Percentiles rank a stretch among this genome's conserved stretches.
These are phyloP conservation scores for Nansenia antarctica DNA, from an alignment of 2,113 vertebrate species.

Conservation along the genomic window DNA sequence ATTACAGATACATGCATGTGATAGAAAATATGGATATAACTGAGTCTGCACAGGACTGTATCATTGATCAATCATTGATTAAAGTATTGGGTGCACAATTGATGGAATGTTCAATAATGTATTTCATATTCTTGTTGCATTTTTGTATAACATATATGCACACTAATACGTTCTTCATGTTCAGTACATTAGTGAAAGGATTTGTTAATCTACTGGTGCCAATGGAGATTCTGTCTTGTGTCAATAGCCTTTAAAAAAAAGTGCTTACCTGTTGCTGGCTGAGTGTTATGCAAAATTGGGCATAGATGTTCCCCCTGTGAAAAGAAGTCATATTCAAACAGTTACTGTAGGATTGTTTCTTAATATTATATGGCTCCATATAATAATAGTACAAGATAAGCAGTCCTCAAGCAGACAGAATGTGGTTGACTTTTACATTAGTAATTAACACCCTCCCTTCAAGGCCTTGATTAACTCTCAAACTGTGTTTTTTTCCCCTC, in stretches of 20 bases:
- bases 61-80: neutral
- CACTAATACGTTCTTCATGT: no score
- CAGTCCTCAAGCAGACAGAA: slow-evolving; percentile 18
- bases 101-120: neutral
- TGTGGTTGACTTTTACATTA: slow-evolving; percentile 39
- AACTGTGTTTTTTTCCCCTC: slow-evolving; percentile 28
- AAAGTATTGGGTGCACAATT: neutral
- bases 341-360: slow-evolving; percentile 9
- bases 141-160: no score
- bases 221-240: no score
- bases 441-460: slow-evolving; percentile 45
- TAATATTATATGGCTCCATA: neutral
- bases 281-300: slow-evolving; percentile 56
- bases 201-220: neutral
- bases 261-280: slow-evolving; percentile 63
- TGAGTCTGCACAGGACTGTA: neutral
- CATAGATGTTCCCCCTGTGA: slow-evolving; percentile 49
- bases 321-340: slow-evolving; percentile 22
- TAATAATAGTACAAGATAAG: slow-evolving; percentile 12
- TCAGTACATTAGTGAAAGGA: no score
- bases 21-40: neutral
- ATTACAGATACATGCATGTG: neutral
- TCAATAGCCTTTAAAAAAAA: no score
- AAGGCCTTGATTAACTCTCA: slow-evolving; percentile 53
- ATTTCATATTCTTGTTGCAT: neutral